Percentiles rank a stretch among this genome's conserved stretches.
Conservation (phyloP, 2,888 invertebrate species). For the Elmis aenea region DNA sequence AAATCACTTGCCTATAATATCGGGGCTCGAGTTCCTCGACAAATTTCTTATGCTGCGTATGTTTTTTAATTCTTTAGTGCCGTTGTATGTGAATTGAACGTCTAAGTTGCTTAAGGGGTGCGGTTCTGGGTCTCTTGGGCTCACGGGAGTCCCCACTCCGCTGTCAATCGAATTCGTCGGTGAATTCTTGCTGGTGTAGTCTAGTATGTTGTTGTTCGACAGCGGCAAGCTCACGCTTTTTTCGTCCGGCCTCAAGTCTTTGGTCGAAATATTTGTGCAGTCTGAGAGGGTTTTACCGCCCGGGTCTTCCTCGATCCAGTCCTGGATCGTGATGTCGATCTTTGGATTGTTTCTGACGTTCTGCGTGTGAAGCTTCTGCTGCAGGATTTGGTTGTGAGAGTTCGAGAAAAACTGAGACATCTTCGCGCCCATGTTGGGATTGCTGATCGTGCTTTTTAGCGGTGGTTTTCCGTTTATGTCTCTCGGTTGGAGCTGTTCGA, state of each 20-base stretch:
- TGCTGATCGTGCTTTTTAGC: constrained; percentile 9
- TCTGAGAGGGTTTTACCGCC: constrained; percentile 8
- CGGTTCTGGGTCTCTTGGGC: constrained; percentile 42
- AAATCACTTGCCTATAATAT: constrained; percentile 32
- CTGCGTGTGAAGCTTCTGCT: constrained; percentile 53
- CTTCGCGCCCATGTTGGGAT: constrained; percentile 22
- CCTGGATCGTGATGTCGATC: constrained; percentile 42
- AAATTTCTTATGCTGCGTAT: constrained; percentile 14
- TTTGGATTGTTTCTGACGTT: constrained; percentile 28
- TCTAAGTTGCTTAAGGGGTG: constrained; percentile 77
- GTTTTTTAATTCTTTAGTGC: constrained; percentile 73
- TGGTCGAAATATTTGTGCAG: constrained; percentile 10
- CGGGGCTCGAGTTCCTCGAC: constrained; percentile 34
- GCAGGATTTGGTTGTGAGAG: constrained; percentile 64
- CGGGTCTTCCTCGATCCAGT: constrained; percentile 21
- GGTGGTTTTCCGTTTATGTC: too few species aligned
- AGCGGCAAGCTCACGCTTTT: constrained; percentile 34
- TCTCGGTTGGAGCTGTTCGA: constrained; percentile 6
- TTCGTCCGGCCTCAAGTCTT: constrained; percentile 29
- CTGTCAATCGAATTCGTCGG: constrained; percentile 51
- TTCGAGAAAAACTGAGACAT: constrained; percentile 58
- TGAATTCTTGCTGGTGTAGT: constrained; percentile 31
- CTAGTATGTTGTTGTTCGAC: constrained; percentile 11
- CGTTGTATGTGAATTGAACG: constrained; percentile 75
- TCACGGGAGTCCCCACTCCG: constrained; percentile 61